phyloP scores from a whole-genome alignment of 2,888 invertebrate species.

The Fragum whitleyi region DNA sequence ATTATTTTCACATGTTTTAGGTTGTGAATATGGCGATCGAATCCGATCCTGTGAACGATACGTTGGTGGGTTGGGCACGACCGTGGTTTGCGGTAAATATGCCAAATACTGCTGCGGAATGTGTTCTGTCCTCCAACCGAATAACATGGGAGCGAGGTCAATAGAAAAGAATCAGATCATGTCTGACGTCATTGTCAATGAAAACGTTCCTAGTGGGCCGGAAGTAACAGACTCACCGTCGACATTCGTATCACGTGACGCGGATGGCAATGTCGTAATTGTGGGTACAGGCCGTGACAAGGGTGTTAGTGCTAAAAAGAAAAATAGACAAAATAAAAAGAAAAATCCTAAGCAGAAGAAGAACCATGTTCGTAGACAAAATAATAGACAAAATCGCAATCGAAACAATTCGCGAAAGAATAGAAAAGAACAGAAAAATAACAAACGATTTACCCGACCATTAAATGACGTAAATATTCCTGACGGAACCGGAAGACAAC shows the following conservation, averaged over 20 bases:
- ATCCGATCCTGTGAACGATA: slow-evolving; percentile 66
- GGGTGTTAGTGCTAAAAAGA: neutral
- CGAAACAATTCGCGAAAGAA: neutral
- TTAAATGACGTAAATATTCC: neutral
- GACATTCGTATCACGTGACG: slow-evolving; percentile 18
- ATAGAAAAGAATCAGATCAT: neutral
- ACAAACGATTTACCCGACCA: neutral
- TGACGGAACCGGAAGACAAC: neutral
- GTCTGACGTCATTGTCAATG: neutral
- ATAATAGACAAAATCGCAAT: neutral
- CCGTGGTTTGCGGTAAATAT: slow-evolving; percentile 49
- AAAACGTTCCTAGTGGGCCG: neutral
- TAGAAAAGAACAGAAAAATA: neutral
- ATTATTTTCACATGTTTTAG: slow-evolving; percentile 59
- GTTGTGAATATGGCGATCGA: slow-evolving; percentile 77
- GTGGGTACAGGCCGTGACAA: slow-evolving; percentile 15
- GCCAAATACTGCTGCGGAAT: slow-evolving; percentile 51
- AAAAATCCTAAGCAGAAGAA: neutral
- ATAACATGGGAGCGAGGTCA: neutral
- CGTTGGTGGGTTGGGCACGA: slow-evolving; percentile 36
- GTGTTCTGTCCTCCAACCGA: slow-evolving; percentile 21
- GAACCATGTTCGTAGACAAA: neutral
- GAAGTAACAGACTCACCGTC: neutral
- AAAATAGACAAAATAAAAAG: neutral
- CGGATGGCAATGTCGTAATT: slow-evolving; percentile 23